Evolutionary conservation across 2,888 invertebrate genomes (phyloP).

Genomic region (Frankliniella fusca): DNA sequence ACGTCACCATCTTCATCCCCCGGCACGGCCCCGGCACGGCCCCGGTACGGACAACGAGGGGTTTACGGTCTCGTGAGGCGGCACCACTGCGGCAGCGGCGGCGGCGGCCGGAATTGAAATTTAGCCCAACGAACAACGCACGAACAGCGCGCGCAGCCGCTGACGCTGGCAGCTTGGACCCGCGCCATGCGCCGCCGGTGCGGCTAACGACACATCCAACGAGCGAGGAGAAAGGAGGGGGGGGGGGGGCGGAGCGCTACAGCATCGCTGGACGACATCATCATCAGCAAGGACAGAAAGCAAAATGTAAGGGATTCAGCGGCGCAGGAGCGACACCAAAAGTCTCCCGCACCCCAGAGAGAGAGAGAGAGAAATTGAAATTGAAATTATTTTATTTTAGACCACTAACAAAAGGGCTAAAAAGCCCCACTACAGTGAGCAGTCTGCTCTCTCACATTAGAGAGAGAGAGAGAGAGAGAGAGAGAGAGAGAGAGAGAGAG

Average conservation of each 20-base stretch:
- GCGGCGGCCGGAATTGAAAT: background rate
- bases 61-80: slow-evolving; percentile 3
- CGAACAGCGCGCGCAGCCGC: background rate
- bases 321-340: too few species aligned
- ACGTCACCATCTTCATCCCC: background rate
- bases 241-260: background rate
- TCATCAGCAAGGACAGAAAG: too few species aligned
- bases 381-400: too few species aligned
- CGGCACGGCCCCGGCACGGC: background rate
- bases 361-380: too few species aligned
- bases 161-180: background rate
- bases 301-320: too few species aligned
- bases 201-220: background rate
- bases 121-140: slow-evolving; percentile 10
- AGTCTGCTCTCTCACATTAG: too few species aligned
- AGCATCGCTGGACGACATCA: background rate
- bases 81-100: background rate
- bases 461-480: too few species aligned
- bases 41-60: background rate
- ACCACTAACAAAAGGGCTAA: too few species aligned
- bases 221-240: too few species aligned
- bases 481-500: too few species aligned
- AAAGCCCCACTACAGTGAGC: too few species aligned
- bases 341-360: too few species aligned
- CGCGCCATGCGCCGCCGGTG: background rate